phyloP scores from a whole-genome alignment of 2,113 vertebrate genomes.

The Pomatostomus ruficeps region DNA sequence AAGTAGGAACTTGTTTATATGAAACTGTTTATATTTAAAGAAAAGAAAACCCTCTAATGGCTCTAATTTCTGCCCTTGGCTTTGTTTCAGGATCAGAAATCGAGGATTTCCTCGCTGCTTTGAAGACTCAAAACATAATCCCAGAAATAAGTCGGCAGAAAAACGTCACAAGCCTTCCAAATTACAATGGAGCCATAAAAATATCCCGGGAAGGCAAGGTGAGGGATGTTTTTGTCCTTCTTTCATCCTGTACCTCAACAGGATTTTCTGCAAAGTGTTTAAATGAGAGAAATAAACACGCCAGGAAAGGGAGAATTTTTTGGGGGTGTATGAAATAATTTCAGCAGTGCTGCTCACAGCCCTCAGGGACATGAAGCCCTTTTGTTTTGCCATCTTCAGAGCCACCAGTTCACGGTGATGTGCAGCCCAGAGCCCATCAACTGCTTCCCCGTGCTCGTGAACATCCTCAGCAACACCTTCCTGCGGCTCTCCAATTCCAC shows the following conservation, averaged over 20 bases:
- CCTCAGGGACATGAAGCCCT: background rate
- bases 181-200: constrained; percentile 84
- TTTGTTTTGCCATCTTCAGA: constrained; percentile 42
- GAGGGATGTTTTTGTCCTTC: background rate
- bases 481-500: constrained; percentile 71
- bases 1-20: background rate
- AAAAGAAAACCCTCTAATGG: background rate
- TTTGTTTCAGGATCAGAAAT: constrained; percentile 77
- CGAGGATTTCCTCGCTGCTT: constrained; percentile 78
- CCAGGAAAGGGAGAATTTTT: background rate
- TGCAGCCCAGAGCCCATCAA: constrained; percentile 81
- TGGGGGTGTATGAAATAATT: rapidly evolving
- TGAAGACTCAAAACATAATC: constrained; percentile 80
- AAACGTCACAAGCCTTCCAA: constrained; percentile 73
- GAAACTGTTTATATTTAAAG: background rate
- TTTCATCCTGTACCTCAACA: background rate
- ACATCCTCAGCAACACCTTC: constrained; percentile 82
- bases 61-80: background rate
- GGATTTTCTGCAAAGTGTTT: background rate
- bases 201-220: constrained; percentile 81
- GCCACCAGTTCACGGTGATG: constrained; percentile 73
- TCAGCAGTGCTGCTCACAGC: background rate
- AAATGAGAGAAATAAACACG: background rate
- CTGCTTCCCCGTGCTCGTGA: constrained; percentile 78
- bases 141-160: constrained; percentile 74